phyloP scores from a whole-genome alignment of 2,797 vertebrate genomes.

The Bryconaethiops microstoma region DNA sequence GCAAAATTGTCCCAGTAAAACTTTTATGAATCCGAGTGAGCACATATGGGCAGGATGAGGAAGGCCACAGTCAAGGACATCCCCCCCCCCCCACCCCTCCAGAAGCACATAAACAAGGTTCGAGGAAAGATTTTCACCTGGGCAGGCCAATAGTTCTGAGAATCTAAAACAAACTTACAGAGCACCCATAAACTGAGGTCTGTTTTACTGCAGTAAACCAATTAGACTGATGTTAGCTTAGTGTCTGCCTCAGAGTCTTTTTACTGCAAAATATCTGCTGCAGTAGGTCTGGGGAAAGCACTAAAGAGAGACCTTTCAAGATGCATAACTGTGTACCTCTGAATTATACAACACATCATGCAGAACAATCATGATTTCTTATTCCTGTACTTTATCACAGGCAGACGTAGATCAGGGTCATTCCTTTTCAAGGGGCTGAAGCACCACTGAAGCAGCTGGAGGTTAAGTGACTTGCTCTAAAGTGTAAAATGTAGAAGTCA shows the following conservation, averaged over 20 bases:
- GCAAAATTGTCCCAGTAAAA: constrained; percentile 31
- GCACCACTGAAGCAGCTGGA: neutral
- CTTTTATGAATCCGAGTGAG: constrained; percentile 40
- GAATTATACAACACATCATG: constrained; percentile 3
- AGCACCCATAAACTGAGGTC: constrained; percentile 28
- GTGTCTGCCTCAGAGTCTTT: constrained; percentile 23
- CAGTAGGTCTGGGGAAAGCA: constrained; percentile 12
- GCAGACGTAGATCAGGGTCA: neutral
- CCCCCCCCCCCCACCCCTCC: neutral
- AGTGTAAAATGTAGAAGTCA: neutral
- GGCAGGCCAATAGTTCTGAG: constrained; percentile 15
- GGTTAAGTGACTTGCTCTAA: neutral
- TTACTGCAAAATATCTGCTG: constrained; percentile 12
- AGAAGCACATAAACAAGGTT: constrained; percentile 42
- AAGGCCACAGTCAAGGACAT: constrained; percentile 38
- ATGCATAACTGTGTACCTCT: neutral
- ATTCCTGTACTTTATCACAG: neutral
- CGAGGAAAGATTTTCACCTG: constrained; percentile 25
- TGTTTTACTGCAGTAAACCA: constrained; percentile 42
- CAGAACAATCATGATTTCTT: neutral
- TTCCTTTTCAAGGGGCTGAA: neutral
- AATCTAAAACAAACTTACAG: constrained; percentile 31
- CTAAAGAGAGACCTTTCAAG: constrained; percentile 1
- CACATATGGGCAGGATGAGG: constrained; percentile 26
- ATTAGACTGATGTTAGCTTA: constrained; percentile 31